Evolutionary conservation across 2,888 invertebrate genomes (phyloP).

Genomic region (Elysia crispata): DNA sequence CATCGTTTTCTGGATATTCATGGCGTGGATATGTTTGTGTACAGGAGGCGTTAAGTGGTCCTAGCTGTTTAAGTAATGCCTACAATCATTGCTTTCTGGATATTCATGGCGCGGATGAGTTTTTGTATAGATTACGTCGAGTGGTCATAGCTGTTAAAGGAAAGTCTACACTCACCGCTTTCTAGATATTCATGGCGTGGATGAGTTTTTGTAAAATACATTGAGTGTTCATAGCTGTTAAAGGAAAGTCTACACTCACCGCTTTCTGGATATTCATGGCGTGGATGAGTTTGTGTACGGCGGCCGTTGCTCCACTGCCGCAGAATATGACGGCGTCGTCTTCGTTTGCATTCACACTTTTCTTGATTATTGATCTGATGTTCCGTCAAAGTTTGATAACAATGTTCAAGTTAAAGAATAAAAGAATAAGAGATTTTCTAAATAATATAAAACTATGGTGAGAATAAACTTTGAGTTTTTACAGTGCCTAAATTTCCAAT

Average conservation of each 20-base stretch:
- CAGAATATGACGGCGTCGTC: slow-evolving; percentile 65
- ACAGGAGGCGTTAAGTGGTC: no score
- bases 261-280: slow-evolving; percentile 54
- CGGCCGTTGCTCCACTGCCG: slow-evolving; percentile 63
- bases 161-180: no score
- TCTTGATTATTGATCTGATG: slow-evolving; percentile 59
- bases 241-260: neutral
- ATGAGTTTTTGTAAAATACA: slow-evolving; percentile 60
- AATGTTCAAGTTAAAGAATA: no score
- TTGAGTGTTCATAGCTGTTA: no score
- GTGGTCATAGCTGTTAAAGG: no score
- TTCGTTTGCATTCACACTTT: slow-evolving; percentile 58
- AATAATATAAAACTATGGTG: no score
- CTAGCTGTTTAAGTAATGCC: no score
- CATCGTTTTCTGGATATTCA: slow-evolving; percentile 50
- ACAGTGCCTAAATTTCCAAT: no score
- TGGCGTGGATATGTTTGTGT: slow-evolving; percentile 59
- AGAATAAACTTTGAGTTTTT: no score
- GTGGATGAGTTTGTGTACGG: slow-evolving; percentile 62
- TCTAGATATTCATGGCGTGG: slow-evolving; percentile 55
- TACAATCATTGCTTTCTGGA: slow-evolving; percentile 46
- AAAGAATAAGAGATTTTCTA: no score
- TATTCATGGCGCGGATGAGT: slow-evolving; percentile 56
- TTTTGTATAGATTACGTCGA: slow-evolving; percentile 57
- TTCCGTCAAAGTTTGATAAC: neutral